Percentiles rank a stretch among this genome's conserved stretches.
These are phyloP conservation scores for Acanthosepion pharaonis DNA, from an alignment of 2,888 invertebrate species.

Conservation along the genomic window DNA sequence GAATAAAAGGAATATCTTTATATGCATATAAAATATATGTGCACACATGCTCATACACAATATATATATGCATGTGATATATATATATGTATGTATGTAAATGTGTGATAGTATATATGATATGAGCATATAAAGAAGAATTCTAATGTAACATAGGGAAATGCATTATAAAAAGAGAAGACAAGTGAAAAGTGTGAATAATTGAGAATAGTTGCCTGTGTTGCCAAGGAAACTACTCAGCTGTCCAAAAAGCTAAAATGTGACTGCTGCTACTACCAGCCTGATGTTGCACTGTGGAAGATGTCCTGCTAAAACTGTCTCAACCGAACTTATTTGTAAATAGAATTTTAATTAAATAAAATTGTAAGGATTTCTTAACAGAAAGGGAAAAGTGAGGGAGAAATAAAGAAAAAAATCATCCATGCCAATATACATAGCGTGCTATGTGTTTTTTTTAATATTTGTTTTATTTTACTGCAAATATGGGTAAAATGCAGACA, in stretches of 20 bases:
- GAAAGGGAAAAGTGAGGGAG: background rate
- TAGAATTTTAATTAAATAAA: background rate
- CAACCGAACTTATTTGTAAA: background rate
- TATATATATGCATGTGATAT: background rate
- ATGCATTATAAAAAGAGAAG: constrained; percentile 8
- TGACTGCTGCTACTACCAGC: constrained; percentile 33
- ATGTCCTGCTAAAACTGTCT: constrained; percentile 33
- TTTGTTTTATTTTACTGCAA: background rate
- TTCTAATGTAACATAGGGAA: constrained; percentile 20
- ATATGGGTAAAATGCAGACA: background rate
- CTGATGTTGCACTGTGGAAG: constrained; percentile 33
- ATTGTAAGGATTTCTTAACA: background rate
- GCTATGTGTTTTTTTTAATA: background rate
- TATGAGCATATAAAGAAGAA: background rate
- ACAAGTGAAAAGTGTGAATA: constrained; percentile 33
- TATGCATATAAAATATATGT: constrained; percentile 33
- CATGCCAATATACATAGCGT: background rate
- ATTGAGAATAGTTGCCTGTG: constrained; percentile 33
- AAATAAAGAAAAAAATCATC: background rate
- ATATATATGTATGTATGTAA: background rate
- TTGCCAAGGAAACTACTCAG: constrained; percentile 1
- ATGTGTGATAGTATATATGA: background rate
- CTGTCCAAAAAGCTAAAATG: background rate
- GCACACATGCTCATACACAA: background rate
- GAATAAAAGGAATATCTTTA: background rate